These are phyloP conservation scores for Anomalospiza imberbis DNA, from an alignment of 2,797 vertebrate genomes.

Conservation along the genomic window DNA sequence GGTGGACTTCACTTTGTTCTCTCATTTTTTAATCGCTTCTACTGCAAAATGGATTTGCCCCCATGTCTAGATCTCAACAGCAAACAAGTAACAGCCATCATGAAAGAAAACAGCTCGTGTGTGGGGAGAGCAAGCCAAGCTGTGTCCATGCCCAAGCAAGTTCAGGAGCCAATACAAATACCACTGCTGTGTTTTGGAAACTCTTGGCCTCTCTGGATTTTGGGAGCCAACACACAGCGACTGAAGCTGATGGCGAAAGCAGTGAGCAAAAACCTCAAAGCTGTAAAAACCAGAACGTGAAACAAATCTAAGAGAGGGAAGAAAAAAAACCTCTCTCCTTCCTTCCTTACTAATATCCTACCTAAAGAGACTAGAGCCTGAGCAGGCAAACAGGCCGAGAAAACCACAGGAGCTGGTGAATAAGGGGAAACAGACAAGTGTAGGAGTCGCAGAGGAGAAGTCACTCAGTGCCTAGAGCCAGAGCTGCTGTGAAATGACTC, in stretches of 20 bases:
- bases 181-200: slow-evolving; percentile 36
- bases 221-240: slow-evolving; percentile 1
- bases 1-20: not conserved
- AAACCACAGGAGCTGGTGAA: slow-evolving; percentile 29
- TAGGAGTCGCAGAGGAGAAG: slow-evolving; percentile 58
- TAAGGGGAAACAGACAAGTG: slow-evolving; percentile 52
- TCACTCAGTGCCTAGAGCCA: slow-evolving; percentile 46
- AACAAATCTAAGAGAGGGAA: not conserved
- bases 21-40: not conserved
- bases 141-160: not conserved
- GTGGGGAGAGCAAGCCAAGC: not conserved
- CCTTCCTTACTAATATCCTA: slow-evolving; percentile 28
- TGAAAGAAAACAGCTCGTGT: slow-evolving; percentile 10
- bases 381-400: not conserved
- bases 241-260: slow-evolving; percentile 17
- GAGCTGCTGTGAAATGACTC: slow-evolving; percentile 55
- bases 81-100: not conserved
- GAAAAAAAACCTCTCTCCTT: not conserved
- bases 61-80: not conserved
- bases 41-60: not conserved
- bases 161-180: slow-evolving; percentile 59
- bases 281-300: slow-evolving; percentile 39
- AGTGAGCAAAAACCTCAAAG: slow-evolving; percentile 52
- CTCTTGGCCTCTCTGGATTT: not conserved
- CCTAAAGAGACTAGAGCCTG: not conserved